These are phyloP conservation scores for Megalopta genalis DNA, from an alignment of 1,140 invertebrate genomes.

Conservation along the genomic window DNA sequence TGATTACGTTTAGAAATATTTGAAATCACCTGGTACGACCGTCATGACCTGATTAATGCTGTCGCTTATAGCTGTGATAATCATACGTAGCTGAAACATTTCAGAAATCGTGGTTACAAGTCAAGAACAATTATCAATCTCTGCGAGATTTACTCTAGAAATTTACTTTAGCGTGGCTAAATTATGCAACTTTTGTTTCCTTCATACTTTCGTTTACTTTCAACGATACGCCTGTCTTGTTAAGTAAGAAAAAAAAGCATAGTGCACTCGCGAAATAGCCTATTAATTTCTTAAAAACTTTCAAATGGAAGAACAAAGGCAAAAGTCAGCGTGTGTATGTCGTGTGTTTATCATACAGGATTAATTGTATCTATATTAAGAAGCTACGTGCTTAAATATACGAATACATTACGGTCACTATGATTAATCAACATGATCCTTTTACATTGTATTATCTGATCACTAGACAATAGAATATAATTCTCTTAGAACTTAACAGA, in stretches of 20 bases:
- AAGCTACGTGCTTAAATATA: neutral
- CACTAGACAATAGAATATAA: neutral
- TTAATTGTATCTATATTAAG: neutral
- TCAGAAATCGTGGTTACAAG: conserved; percentile 49
- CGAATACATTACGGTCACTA: neutral
- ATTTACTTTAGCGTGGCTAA: neutral
- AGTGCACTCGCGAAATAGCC: neutral
- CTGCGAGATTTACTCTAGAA: no score
- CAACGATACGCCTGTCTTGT: neutral
- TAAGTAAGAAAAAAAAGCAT: neutral
- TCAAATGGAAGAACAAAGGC: neutral
- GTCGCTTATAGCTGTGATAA: conserved; percentile 48
- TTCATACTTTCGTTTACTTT: neutral
- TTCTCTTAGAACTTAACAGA: neutral
- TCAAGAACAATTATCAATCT: conserved; percentile 11
- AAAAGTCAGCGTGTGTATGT: neutral
- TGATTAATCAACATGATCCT: neutral
- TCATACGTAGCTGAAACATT: conserved; percentile 59
- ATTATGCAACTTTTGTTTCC: neutral
- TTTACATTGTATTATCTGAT: neutral
- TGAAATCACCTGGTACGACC: conserved; percentile 54
- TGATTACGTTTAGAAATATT: conserved; percentile 23
- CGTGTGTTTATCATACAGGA: neutral
- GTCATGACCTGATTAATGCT: conserved; percentile 50
- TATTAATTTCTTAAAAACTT: neutral